Base-by-base conservation (phyloP, 2,797 vertebrate species). In the Poecile montanus region DNA sequence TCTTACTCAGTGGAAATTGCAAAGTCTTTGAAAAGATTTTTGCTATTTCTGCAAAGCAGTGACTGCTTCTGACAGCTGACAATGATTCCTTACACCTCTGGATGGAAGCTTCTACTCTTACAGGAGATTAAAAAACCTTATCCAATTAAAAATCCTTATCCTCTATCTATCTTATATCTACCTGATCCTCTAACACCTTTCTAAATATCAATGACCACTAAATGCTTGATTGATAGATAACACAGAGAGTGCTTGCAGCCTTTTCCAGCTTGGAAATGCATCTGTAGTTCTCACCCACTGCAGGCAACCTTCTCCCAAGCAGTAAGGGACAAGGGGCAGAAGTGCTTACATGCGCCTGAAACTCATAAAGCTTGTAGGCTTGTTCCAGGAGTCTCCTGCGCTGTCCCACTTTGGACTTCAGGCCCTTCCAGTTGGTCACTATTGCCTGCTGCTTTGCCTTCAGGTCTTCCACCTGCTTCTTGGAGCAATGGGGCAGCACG, bases 371-470 rank as follows among this genome's bases (percentile, higher is more conserved):
- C 74, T 97, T 97, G 82, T 96, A 82, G 2, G 98, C 95, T 19
- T 76, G 87, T 54, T 97, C 97, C 22, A 99, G 97, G 85, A 97
- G 96, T 38, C 94, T 96, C 85, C 98, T 98, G 85, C 97, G 98
- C 79, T 95, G 93, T 23, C 98, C 98, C 13, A 98, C 79, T 34
- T 89, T 95, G n/a, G 91, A 92, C 29, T 97, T 97, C 23, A 99
- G 97, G 65, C 93, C 96, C 87, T 98, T 98, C 99, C 99, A 99
- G 61, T 77, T 97, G 88, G 98, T 98, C 48, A 96, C 97, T 92
- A 99, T 95, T 29, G 98, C 97, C 91, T 98, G 97, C 92, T 99
- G 98, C 65, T 97, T 97, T 30, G 97, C 87, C 95, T 97, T 98
- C 27, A 99, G 91, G 3, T 94, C 88, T 22, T 60, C 87, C 73